Evolutionary conservation across 2,797 vertebrate genomes (phyloP).

Genomic region (Pangasius larnaudii): DNA sequence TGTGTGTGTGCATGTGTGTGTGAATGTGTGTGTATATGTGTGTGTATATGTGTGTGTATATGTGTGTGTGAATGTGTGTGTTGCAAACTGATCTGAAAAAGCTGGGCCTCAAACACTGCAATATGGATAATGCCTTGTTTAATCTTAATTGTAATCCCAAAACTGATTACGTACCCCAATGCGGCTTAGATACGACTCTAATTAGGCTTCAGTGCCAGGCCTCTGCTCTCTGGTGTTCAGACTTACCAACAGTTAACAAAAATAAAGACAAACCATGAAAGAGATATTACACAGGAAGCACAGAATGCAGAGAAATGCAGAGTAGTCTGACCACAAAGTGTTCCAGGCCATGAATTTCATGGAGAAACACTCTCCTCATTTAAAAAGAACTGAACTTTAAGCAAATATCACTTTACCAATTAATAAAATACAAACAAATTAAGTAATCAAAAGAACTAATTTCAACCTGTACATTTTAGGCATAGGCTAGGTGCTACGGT

Average conservation of each 20-base stretch:
- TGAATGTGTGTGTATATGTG: background rate
- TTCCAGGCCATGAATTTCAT: too few species aligned
- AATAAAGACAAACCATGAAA: conserved; percentile 1
- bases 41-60: background rate
- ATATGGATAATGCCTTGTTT: conserved; percentile 69
- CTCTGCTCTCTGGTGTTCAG: conserved; percentile 24
- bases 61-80: conserved; percentile 14
- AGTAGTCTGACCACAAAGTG: background rate
- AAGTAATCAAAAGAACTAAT: background rate
- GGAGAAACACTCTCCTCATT: background rate
- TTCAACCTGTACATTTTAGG: background rate
- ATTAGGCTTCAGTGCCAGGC: conserved; percentile 59
- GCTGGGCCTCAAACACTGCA: conserved; percentile 58
- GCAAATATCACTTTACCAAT: background rate
- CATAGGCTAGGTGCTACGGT: background rate
- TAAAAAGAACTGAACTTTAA: background rate
- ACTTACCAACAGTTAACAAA: conserved; percentile 26
- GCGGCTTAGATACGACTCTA: conserved; percentile 62
- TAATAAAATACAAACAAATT: background rate
- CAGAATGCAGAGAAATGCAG: conserved; percentile 1
- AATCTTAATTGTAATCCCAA: conserved; percentile 64
- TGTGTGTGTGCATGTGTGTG: background rate
- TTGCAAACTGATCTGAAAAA: conserved; percentile 48
- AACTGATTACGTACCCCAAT: conserved; percentile 64
- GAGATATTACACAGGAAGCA: background rate